Conservation (phyloP, 2,113 vertebrate genomes). For the Bucco capensis region DNA sequence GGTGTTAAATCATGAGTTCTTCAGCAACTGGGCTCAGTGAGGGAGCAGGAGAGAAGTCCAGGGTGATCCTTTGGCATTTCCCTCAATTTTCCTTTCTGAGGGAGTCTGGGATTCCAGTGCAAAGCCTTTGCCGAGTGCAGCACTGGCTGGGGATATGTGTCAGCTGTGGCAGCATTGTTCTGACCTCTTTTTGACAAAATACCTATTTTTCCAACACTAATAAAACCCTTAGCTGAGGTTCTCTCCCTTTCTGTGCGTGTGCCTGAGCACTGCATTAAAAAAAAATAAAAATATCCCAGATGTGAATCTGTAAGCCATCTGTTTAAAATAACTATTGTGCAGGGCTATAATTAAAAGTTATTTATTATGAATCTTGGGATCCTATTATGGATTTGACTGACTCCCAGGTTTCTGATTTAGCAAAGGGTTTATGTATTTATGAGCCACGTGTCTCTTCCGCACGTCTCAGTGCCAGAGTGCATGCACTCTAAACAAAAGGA, state of each 20-base stretch:
- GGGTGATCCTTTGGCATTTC: background rate
- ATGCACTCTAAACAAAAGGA: constrained; percentile 31
- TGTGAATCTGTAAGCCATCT: constrained; percentile 68
- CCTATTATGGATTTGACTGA: constrained; percentile 60
- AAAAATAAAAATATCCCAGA: constrained; percentile 52
- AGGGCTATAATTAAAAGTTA: constrained; percentile 69
- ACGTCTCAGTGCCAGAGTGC: background rate
- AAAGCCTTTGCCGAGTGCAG: background rate
- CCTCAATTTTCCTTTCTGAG: background rate
- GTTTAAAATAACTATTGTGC: constrained; percentile 68
- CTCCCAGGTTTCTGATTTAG: constrained; percentile 68
- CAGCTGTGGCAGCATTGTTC: constrained; percentile 5
- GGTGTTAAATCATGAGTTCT: background rate
- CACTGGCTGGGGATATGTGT: background rate
- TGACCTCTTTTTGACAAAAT: background rate
- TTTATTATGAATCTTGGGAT: constrained; percentile 72
- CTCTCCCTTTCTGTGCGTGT: background rate
- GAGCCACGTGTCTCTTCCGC: constrained; percentile 32
- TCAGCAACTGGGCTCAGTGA: background rate
- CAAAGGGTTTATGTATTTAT: constrained; percentile 37
- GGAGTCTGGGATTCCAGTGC: background rate
- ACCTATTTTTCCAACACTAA: background rate
- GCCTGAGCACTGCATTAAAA: constrained; percentile 24
- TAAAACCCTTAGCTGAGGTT: constrained; percentile 27
- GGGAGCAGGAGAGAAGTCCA: background rate